A percentile compares a stretch with the other conserved stretches of the same genome.
Evolutionary conservation across 2,113 vertebrate genomes (phyloP).

Genomic region (Peromyscus maniculatus): DNA sequence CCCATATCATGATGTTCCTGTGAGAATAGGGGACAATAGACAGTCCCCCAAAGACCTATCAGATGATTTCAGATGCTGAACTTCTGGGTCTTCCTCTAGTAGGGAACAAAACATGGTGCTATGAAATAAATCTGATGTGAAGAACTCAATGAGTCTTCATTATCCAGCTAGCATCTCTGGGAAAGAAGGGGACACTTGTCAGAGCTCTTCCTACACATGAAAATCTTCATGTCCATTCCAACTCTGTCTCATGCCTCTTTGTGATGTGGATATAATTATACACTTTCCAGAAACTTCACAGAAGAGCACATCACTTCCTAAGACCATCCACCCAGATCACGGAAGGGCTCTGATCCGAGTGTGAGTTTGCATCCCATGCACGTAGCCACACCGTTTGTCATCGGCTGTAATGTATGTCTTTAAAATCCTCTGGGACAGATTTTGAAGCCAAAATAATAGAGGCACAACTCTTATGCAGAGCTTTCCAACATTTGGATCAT

Average conservation of each 20-base stretch:
- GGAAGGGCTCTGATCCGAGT: not conserved
- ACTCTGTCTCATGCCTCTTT: not conserved
- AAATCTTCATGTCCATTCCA: not conserved
- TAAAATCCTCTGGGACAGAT: constrained; percentile 26
- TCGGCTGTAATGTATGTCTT: not conserved
- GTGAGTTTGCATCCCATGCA: not conserved
- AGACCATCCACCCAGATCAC: not conserved
- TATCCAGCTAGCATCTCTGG: not conserved
- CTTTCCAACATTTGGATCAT: constrained; percentile 7
- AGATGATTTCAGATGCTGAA: not conserved
- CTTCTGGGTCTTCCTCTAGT: not conserved
- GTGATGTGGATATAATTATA: not conserved
- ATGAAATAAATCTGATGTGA: not conserved
- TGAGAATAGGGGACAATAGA: not conserved
- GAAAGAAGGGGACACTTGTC: not conserved
- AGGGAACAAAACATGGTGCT: not conserved
- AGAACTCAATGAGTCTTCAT: not conserved
- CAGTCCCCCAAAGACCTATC: not conserved
- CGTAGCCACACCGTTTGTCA: constrained; percentile 24
- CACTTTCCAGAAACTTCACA: constrained; percentile 31
- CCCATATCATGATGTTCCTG: not conserved
- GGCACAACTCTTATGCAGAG: not conserved
- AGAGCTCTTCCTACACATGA: not conserved
- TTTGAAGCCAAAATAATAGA: constrained; percentile 53
- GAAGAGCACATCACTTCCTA: not conserved